Percentiles rank a stretch among this genome's conserved stretches.
These are phyloP conservation scores for Trimorus sp. DNA, from an alignment of 2,888 invertebrate genomes.

Conservation along the genomic window DNA sequence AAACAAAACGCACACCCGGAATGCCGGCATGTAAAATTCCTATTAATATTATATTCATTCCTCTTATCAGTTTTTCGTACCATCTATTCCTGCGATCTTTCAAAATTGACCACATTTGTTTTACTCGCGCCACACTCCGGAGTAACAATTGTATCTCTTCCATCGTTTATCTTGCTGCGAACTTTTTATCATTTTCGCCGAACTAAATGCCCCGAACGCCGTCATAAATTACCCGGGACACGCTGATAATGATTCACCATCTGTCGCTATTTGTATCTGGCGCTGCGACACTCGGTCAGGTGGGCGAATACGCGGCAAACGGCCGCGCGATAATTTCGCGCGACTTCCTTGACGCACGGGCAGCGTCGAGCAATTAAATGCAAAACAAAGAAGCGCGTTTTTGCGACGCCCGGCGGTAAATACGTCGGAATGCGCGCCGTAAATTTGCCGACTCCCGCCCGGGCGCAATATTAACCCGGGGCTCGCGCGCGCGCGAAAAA, in stretches of 20 bases:
- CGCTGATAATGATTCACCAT: not conserved
- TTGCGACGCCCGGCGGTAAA: conserved; percentile 55
- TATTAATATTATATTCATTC: too few relatives aligned
- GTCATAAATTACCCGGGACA: not conserved
- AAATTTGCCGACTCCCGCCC: conserved; percentile 59
- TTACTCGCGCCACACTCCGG: too few relatives aligned
- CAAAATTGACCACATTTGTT: not conserved
- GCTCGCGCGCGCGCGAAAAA: conserved; percentile 51
- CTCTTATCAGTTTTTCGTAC: too few relatives aligned
- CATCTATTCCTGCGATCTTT: too few relatives aligned
- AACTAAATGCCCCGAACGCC: too few relatives aligned
- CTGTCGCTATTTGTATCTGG: conserved; percentile 4
- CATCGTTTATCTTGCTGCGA: too few relatives aligned
- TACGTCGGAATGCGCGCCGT: conserved; percentile 67
- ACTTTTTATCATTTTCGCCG: too few relatives aligned
- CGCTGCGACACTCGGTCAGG: not conserved
- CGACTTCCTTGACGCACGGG: not conserved
- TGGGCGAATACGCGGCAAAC: not conserved
- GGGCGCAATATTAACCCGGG: conserved; percentile 52
- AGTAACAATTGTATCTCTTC: too few relatives aligned
- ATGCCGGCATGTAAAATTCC: too few relatives aligned
- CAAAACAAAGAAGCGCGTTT: conserved; percentile 25
- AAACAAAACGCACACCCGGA: too few relatives aligned
- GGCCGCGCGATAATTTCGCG: not conserved
- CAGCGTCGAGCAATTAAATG: not conserved